Conservation (phyloP, 1,140 invertebrate genomes). For the Bombus balteatus region DNA sequence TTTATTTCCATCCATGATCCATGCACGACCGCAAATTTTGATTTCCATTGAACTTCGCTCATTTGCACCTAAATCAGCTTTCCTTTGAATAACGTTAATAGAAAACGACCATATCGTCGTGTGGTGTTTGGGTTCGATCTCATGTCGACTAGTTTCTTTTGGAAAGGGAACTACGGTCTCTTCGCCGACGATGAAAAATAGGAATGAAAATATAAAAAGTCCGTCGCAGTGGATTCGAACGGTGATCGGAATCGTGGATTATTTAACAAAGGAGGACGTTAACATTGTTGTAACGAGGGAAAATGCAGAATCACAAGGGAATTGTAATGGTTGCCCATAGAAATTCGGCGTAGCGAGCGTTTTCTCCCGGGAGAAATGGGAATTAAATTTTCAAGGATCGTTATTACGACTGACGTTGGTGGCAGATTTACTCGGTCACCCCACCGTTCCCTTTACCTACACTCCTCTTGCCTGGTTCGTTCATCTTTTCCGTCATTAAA, state of each 20-base stretch:
- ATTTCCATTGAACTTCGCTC: neutral
- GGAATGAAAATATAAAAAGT: neutral
- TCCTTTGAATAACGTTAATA: constrained; percentile 7
- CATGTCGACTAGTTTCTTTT: neutral
- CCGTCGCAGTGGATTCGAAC: neutral
- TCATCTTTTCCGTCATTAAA: neutral
- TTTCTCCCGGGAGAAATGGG: constrained; percentile 15
- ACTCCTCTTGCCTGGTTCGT: neutral
- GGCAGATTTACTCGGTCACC: neutral
- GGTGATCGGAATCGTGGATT: neutral
- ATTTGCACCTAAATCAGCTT: constrained; percentile 18
- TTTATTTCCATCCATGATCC: neutral
- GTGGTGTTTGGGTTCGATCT: neutral
- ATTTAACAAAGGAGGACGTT: neutral
- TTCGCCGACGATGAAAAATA: neutral
- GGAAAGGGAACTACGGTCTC: neutral
- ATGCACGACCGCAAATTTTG: neutral
- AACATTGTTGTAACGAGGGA: neutral
- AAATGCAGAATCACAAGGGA: constrained; percentile 6
- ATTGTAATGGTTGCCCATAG: constrained; percentile 17
- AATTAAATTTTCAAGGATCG: constrained; percentile 43
- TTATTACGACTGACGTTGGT: constrained; percentile 10
- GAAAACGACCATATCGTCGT: neutral
- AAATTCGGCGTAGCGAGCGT: constrained; percentile 12
- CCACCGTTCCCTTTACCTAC: neutral